phyloP scores from a whole-genome alignment of 2,888 invertebrate genomes.

The Coleophora deauratella region DNA sequence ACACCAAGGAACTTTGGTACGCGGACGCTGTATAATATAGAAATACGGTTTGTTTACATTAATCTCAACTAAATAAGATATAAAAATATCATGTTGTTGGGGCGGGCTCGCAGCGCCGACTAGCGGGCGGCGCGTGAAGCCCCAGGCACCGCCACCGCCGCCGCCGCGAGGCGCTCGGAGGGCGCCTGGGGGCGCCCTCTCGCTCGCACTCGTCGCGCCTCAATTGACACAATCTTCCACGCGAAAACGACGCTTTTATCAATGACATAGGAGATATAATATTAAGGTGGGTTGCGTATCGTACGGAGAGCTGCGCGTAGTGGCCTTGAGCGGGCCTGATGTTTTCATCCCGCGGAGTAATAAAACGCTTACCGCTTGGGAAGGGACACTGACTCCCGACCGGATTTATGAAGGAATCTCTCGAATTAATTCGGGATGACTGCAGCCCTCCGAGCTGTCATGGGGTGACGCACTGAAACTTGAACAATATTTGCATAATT shows the following conservation, averaged over 20 bases:
- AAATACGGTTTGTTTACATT: constrained; percentile 63
- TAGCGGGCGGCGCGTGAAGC: constrained; percentile 52
- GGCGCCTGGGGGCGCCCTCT: constrained; percentile 33
- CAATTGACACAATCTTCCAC: constrained; percentile 43
- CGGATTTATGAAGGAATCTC: constrained; percentile 66
- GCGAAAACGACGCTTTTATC: constrained; percentile 68
- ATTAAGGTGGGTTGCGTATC: constrained; percentile 21
- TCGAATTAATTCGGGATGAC: constrained; percentile 61
- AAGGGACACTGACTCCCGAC: constrained; percentile 60
- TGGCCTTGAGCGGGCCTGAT: constrained; percentile 67
- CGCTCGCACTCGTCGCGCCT: constrained; percentile 47
- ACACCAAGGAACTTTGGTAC: constrained; percentile 20
- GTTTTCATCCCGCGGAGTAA: constrained; percentile 69
- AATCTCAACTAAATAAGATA: constrained; percentile 45
- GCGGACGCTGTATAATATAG: constrained; percentile 29
- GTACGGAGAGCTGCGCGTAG: constrained; percentile 38
- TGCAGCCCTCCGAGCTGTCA: constrained; percentile 36
- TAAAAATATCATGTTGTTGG: constrained; percentile 47
- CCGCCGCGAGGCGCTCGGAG: constrained; percentile 13
- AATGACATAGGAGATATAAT: constrained; percentile 62
- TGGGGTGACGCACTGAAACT: constrained; percentile 25
- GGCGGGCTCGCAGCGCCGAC: constrained; percentile 66
- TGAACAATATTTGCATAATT: constrained; percentile 33
- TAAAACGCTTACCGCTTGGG: constrained; percentile 70
- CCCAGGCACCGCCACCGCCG: constrained; percentile 32